These are phyloP conservation scores for Melipona quadrifasciata DNA, from an alignment of 1,140 invertebrate species.

Conservation along the genomic window DNA sequence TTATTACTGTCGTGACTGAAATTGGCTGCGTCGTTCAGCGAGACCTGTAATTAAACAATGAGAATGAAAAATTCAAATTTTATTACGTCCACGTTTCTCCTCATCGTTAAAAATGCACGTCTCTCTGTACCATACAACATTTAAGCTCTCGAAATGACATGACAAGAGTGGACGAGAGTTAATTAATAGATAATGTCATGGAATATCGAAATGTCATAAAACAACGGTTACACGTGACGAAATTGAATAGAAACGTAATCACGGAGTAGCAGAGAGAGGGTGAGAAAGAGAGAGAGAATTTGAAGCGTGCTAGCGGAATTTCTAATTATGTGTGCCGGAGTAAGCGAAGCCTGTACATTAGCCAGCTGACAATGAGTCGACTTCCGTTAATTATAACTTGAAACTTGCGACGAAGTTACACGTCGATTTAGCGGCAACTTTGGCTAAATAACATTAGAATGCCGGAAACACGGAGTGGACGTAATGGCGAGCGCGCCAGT, in stretches of 20 bases:
- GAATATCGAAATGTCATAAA: background rate
- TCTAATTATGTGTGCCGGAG: slow-evolving; percentile 7
- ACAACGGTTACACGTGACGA: background rate
- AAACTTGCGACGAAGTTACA: background rate
- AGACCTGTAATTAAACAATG: too few relatives aligned
- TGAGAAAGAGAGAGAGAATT: background rate
- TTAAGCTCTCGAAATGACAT: background rate
- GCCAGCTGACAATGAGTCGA: background rate
- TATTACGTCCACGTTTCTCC: background rate
- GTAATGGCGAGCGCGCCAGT: background rate
- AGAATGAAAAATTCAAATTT: background rate
- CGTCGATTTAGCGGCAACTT: slow-evolving; percentile 15
- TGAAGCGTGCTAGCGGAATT: background rate
- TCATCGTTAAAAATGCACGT: background rate
- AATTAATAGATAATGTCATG: background rate
- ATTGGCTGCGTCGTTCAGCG: too few relatives aligned
- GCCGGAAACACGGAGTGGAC: background rate
- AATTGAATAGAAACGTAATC: background rate
- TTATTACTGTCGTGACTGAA: too few relatives aligned
- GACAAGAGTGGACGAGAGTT: background rate
- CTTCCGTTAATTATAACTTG: slow-evolving; percentile 12
- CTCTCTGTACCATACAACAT: background rate
- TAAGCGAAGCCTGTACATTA: background rate
- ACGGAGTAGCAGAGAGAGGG: too few relatives aligned
- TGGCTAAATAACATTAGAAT: slow-evolving; percentile 18